A percentile compares a stretch with the other conserved stretches of the same genome.
Evolutionary conservation across 2,797 vertebrate genomes (phyloP).

Genomic region (Furcifer pardalis): DNA sequence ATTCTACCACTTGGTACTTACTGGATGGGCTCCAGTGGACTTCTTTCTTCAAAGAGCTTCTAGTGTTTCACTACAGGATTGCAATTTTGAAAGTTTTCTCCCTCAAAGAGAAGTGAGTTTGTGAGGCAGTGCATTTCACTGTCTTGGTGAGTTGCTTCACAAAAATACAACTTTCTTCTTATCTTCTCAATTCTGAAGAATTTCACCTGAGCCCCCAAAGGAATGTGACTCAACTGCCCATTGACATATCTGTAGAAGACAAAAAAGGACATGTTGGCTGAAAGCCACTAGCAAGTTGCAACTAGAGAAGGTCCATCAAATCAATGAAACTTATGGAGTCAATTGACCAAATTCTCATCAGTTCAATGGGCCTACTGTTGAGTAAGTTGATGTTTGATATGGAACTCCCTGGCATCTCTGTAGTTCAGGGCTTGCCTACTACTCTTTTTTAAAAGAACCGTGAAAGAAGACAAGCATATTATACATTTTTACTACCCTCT

Average conservation of each 20-base stretch:
- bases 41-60: neutral
- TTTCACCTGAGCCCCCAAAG: neutral
- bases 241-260: neutral
- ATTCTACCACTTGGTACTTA: neutral
- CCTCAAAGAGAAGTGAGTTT: neutral
- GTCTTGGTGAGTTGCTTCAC: neutral
- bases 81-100: neutral
- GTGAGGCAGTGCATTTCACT: neutral
- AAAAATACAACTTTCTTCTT: neutral
- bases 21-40: neutral
- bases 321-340: no score
- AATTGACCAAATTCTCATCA: no score
- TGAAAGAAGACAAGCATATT: no score
- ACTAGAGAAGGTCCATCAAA: no score
- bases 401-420: neutral
- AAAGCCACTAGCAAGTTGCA: no score
- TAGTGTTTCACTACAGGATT: neutral
- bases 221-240: neutral
- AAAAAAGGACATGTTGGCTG: neutral
- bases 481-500: no score
- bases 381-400: neutral
- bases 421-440: neutral
- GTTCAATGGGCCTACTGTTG: no score
- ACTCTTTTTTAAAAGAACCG: neutral
- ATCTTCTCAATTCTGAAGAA: no score